Evolutionary conservation across 1,140 invertebrate genomes (phyloP).

Genomic region (Danaus melanippus): DNA sequence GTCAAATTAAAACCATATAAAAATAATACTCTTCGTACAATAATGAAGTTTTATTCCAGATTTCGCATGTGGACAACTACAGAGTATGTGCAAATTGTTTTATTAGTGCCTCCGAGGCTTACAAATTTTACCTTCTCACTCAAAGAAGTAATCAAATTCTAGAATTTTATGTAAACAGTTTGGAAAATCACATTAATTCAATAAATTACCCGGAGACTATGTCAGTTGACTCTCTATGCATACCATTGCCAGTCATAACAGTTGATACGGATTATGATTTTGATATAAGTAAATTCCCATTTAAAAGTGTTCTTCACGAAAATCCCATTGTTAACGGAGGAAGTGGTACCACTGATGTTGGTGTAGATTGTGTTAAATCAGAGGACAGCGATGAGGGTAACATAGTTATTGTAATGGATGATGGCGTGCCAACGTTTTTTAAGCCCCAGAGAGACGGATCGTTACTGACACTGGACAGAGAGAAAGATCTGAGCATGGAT

Average conservation of each 20-base stretch:
- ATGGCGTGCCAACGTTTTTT: constrained; percentile 29
- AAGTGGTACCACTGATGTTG: not conserved
- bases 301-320: constrained; percentile 7
- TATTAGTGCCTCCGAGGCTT: constrained; percentile 35
- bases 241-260: constrained; percentile 32
- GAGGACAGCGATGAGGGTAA: constrained; percentile 23
- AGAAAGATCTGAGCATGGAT: constrained; percentile 1
- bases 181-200: constrained; percentile 31
- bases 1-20: too few relatives aligned
- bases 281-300: constrained; percentile 16
- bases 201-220: constrained; percentile 24
- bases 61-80: constrained; percentile 31
- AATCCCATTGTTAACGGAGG: constrained; percentile 1
- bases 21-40: not conserved
- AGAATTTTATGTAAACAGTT: constrained; percentile 37
- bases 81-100: constrained; percentile 55
- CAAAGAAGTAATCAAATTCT: constrained; percentile 40
- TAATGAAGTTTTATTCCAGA: constrained; percentile 30
- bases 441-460: constrained; percentile 26
- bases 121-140: constrained; percentile 44
- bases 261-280: constrained; percentile 31
- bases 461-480: constrained; percentile 14
- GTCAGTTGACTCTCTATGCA: constrained; percentile 32
- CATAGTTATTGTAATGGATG: constrained; percentile 36
- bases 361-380: constrained; percentile 8